These are phyloP conservation scores for Agriotes lineatus DNA, from an alignment of 2,888 invertebrate species.

Conservation along the genomic window DNA sequence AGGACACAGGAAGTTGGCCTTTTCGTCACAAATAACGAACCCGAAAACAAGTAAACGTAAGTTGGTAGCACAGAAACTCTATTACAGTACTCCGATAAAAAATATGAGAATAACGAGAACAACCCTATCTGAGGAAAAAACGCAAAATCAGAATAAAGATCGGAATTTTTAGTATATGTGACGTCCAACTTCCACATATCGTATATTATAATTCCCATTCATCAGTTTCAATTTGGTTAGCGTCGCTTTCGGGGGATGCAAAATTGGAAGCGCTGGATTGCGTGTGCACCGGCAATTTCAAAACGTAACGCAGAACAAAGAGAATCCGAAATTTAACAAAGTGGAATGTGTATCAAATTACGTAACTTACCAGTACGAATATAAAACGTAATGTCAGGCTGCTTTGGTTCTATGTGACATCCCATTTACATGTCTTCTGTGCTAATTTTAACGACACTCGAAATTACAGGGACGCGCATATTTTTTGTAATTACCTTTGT, in stretches of 20 bases:
- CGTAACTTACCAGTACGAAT: constrained; percentile 22
- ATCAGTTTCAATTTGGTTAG: constrained; percentile 28
- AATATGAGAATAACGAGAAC: no score
- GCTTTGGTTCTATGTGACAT: constrained; percentile 8
- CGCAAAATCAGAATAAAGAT: neutral
- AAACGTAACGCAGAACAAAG: constrained; percentile 20
- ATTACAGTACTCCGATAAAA: no score
- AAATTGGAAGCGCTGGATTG: constrained; percentile 3
- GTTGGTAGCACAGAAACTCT: no score
- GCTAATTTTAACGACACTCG: neutral
- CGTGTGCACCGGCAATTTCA: constrained; percentile 16
- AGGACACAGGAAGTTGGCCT: no score
- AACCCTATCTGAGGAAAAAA: no score
- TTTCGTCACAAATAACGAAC: no score
- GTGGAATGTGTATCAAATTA: constrained; percentile 32
- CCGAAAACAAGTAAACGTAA: no score
- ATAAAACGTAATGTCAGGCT: constrained; percentile 16
- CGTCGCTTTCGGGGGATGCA: constrained; percentile 8
- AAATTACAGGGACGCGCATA: neutral
- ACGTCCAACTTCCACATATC: constrained; percentile 17
- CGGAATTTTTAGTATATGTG: constrained; percentile 12
- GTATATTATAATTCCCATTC: constrained; percentile 26
- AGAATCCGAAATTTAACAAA: constrained; percentile 31
- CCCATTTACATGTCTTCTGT: neutral
- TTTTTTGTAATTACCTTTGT: neutral